phyloP scores from a whole-genome alignment of 1,140 invertebrate genomes.

The Lethocerus indicus region DNA sequence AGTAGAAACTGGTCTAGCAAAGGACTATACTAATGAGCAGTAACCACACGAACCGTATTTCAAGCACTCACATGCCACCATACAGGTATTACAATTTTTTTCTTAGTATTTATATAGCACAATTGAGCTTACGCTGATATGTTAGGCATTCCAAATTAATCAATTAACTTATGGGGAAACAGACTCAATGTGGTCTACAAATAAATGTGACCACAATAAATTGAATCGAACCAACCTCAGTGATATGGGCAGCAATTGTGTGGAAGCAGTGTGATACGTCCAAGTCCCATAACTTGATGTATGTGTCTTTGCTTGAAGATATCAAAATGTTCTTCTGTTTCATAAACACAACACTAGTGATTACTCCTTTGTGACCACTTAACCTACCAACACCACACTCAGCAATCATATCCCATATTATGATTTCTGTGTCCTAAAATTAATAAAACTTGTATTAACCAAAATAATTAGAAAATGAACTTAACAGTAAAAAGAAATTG shows the following conservation, averaged over 20 bases:
- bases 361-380: slow-evolving; percentile 76
- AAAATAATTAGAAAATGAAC: slow-evolving; percentile 7
- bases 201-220: no score
- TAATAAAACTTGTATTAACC: slow-evolving; percentile 14
- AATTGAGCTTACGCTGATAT: no score
- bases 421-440: slow-evolving; percentile 76
- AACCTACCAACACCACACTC: slow-evolving; percentile 78
- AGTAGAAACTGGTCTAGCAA: no score
- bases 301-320: slow-evolving; percentile 83
- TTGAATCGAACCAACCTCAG: slow-evolving; percentile 46
- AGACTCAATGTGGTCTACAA: no score
- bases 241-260: slow-evolving; percentile 66
- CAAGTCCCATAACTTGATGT: slow-evolving; percentile 95
- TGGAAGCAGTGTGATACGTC: slow-evolving; percentile 90
- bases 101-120: neutral
- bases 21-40: no score
- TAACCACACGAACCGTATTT: no score
- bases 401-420: slow-evolving; percentile 87
- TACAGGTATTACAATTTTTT: no score
- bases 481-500: neutral
- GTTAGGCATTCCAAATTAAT: no score
- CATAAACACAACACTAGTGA: slow-evolving; percentile 81
- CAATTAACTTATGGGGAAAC: no score
- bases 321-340: slow-evolving; percentile 57
- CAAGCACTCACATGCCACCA: no score